Evolutionary conservation across 2,797 vertebrate genomes (phyloP).

Genomic region (Limnodromus scolopaceus): DNA sequence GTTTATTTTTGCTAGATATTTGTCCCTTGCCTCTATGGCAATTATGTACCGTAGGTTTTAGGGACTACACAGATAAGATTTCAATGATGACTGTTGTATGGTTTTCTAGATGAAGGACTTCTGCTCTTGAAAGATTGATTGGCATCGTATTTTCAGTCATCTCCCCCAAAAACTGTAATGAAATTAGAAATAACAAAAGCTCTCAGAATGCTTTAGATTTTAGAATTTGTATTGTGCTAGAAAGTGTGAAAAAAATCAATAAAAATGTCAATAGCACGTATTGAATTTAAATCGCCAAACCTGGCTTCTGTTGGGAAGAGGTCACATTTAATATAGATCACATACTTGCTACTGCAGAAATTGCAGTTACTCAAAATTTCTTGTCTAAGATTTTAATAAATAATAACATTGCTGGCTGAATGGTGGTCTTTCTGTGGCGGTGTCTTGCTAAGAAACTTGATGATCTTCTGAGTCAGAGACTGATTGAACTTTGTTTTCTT

Average conservation of each 20-base stretch:
- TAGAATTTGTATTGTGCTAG: background rate
- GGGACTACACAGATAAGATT: background rate
- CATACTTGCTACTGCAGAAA: background rate
- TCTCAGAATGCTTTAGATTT: background rate
- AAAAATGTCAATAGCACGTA: background rate
- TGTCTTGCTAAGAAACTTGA: background rate
- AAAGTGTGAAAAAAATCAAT: background rate
- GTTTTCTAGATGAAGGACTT: background rate
- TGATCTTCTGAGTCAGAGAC: background rate
- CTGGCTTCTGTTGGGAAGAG: background rate
- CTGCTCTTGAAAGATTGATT: background rate
- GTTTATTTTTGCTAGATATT: background rate
- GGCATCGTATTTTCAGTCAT: background rate
- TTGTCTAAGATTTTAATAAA: background rate
- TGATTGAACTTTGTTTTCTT: background rate
- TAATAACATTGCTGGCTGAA: background rate
- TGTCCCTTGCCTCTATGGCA: background rate
- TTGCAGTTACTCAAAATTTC: background rate
- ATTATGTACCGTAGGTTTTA: background rate
- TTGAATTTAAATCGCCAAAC: background rate
- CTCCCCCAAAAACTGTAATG: background rate
- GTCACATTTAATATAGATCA: background rate
- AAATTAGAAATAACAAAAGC: background rate
- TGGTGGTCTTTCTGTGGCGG: background rate
- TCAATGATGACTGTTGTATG: background rate